A percentile compares a stretch with the other conserved stretches of the same genome.
phyloP scores from a whole-genome alignment of 35 echinoderm and acorn worm species.

The Hemicentrotus pulcherrimus region DNA sequence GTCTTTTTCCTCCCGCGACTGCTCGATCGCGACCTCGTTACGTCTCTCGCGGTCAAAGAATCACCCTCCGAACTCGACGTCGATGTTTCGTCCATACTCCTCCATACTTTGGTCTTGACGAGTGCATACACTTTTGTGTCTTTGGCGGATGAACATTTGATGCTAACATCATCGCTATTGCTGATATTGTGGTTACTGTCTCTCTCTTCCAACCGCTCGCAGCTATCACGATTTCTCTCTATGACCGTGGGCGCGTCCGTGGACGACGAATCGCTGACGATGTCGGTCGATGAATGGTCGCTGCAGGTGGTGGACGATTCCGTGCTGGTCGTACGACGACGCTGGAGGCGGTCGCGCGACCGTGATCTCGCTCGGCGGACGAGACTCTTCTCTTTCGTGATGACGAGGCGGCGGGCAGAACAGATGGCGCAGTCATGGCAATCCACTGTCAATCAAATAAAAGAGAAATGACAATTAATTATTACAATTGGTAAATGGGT shows the following conservation, averaged over 20 bases:
- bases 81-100: conserved; percentile 23
- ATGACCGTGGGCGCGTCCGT: not conserved
- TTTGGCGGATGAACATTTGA: not conserved
- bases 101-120: not conserved
- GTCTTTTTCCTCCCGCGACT: conserved; percentile 21
- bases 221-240: not conserved
- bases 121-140: not conserved
- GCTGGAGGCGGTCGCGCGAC: conserved; percentile 25
- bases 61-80: conserved; percentile 38
- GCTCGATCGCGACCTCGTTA: conserved; percentile 6
- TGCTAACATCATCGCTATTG: not conserved
- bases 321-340: not conserved
- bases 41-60: not conserved
- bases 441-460: conserved; percentile 9
- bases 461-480: conserved; percentile 15
- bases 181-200: not conserved
- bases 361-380: conserved; percentile 28
- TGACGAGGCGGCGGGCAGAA: conserved; percentile 35
- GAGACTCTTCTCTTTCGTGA: conserved; percentile 46
- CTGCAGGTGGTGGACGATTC: not conserved
- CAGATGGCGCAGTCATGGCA: conserved; percentile 39
- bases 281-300: conserved; percentile 27
- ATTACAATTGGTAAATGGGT: not conserved
- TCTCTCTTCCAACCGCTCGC: not conserved
- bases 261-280: not conserved